Evolutionary conservation across 2,797 vertebrate species (phyloP), one percentile per base, ranked within the genome.

Genomic region (Chloroceryle inda): DNA sequence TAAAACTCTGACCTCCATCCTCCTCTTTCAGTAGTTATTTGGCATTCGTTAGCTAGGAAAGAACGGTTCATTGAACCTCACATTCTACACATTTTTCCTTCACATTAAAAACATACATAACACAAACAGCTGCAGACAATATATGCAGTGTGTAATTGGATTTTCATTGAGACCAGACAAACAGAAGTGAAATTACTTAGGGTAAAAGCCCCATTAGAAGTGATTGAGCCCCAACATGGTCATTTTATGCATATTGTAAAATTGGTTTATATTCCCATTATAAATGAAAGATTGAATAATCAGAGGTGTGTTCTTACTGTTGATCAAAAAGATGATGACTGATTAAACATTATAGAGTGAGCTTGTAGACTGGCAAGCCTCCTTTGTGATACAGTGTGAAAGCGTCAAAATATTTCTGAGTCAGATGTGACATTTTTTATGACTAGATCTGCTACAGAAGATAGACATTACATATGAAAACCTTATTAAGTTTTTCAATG

Each of bases 141-240:
- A 6, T 69, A 61, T 66, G 17, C 26, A 53, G 8, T 17, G 3
- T 52, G 50, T 90, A 89, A 92, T 18, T 77, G 37, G 40, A 88
- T 94, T 94, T 94, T 93, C 33, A 78, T 50, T 72, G 19, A 94
- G 62, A 81, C 6, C 26, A 88, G 56, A 61, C 53, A 88, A 91
- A 75, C 16, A 61, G 44, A 91, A 92, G 55, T 88, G 15, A 85
- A 75, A 72, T 78, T 94, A 55, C 23, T 71, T 52, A 38, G 38
- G 18, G 24, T 82, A 82, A 87, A 86, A 91, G 22, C 10, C 59
- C 7, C 29, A 58, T 56, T 77, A 75, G 22, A 37, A 89, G 26
- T 47, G 20, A 52, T n/a, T 50, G n/a, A 89, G 7, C 13, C 35
- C 23, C 0, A 2, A 23, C 5, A 66, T 58, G 5, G 71, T 89